A percentile compares a stretch with the other conserved stretches of the same genome.
Evolutionary conservation across 2,888 invertebrate species (phyloP).

Genomic region (Caenorhabditis sp.): DNA sequence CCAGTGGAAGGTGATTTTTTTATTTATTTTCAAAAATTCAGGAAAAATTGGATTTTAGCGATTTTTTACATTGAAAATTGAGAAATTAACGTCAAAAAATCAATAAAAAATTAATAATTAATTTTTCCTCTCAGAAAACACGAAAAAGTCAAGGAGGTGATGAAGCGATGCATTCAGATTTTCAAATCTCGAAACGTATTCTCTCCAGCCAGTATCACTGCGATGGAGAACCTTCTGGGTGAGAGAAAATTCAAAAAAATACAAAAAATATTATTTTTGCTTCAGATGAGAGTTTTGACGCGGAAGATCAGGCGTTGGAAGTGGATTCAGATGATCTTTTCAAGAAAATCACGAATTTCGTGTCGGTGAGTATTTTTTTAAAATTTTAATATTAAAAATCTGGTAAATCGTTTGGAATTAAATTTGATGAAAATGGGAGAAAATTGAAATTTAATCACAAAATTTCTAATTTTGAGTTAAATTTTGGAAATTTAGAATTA

Average conservation of each 20-base stretch:
- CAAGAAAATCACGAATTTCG: slow-evolving; percentile 64
- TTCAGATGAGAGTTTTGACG: slow-evolving; percentile 63
- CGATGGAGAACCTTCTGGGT: slow-evolving; percentile 85
- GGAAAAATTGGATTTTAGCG: neutral
- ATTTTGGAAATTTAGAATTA: no score
- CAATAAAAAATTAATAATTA: slow-evolving; percentile 6
- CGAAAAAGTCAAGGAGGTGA: slow-evolving; percentile 70
- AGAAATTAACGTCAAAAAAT: no score
- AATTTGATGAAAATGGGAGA: no score
- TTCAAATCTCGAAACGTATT: slow-evolving; percentile 86
- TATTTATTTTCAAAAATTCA: neutral
- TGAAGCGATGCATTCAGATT: slow-evolving; percentile 84
- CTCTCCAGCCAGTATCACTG: slow-evolving; percentile 89
- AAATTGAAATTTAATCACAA: no score
- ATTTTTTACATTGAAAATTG: neutral
- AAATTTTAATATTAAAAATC: neutral
- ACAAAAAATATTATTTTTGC: slow-evolving; percentile 22
- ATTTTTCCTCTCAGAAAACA: slow-evolving; percentile 63
- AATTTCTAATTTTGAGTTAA: no score
- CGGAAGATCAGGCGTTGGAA: slow-evolving; percentile 66
- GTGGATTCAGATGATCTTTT: slow-evolving; percentile 61
- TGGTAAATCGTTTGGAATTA: neutral
- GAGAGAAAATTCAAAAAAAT: slow-evolving; percentile 1
- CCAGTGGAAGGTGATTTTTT: slow-evolving; percentile 59
- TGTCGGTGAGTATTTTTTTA: slow-evolving; percentile 30